Base-by-base conservation (phyloP, 53 echinoderm and acorn worm species). In the Echinometra lucunter region DNA sequence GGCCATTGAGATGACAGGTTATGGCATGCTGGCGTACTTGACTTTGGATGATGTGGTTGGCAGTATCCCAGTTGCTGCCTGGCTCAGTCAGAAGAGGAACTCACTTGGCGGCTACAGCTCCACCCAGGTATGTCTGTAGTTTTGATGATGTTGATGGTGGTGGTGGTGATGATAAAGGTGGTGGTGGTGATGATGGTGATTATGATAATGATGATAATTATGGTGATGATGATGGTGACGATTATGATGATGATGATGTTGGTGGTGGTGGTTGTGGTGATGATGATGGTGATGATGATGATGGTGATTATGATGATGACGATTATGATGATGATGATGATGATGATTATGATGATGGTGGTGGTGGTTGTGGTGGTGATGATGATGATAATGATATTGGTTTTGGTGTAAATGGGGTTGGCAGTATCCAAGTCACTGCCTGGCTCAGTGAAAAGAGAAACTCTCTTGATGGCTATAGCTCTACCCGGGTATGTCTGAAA, bases 61-160 rank as follows among this genome's bases (percentile, higher is more conserved):
- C 27, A 89, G 88, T 18, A 49, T 92, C 1, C 92, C 96, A 5
- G 58, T 94, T 2, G 95, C 95, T 37, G 57, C 85, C 1, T 97
- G 97, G 97, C 88, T 97, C 19, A 82, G 93, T 32, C 83, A 88
- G 58, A 92, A 96, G 66, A 95, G 95, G 67, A 95, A 94, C 34
- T 88, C 97, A 56, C 53, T 91, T 35, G 97, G 97, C 19, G 97
- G 97, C 57, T 97, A 93, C 66, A 88, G 92, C 11, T 97, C 97
- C 23, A 97, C 97, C 0, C 97, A 97, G 97, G 97, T 97, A 53
- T 53, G 53, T 2, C 53, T 2, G 53, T 53, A 0, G 49, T 47
- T 47, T 4, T 47, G 49, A 9, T 47, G 49, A 9, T 4, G 49
- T 9, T 53, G 53, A 13, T 53, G 53, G 53, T 53, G 53, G 53